Conservation (phyloP, 2,888 invertebrate species). For the Thelaira solivaga region DNA sequence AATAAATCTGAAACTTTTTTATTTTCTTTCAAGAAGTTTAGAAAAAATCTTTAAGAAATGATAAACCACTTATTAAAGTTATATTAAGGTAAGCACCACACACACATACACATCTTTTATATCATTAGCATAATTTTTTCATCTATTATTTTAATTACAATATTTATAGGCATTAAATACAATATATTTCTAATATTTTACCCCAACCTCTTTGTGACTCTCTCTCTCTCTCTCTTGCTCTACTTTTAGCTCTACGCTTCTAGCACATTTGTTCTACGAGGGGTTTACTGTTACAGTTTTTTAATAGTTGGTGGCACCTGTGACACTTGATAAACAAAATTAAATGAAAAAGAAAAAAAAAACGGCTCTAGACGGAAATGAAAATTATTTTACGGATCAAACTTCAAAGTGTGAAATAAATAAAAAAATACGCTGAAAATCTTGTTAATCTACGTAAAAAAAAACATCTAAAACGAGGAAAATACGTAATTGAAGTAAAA, state of each 20-base stretch:
- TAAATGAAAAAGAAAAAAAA: conserved; percentile 3
- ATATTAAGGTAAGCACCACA: background rate
- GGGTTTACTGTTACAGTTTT: conserved; percentile 23
- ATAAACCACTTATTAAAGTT: conserved; percentile 47
- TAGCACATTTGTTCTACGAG: too few species aligned
- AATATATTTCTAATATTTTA: conserved; percentile 31
- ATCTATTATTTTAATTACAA: conserved; percentile 27
- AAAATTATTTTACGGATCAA: conserved; percentile 62
- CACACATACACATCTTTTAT: background rate
- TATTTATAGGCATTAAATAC: conserved; percentile 16
- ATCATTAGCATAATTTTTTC: background rate
- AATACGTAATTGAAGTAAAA: conserved; percentile 49
- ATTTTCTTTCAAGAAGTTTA: background rate
- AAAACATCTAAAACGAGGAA: conserved; percentile 29
- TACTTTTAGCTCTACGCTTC: too few species aligned
- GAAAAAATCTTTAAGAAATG: background rate
- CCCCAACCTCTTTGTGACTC: too few species aligned
- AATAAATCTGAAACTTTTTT: conserved; percentile 6
- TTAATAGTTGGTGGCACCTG: conserved; percentile 58
- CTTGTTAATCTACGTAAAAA: conserved; percentile 51
- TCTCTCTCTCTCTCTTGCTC: background rate
- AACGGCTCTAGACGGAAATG: conserved; percentile 38
- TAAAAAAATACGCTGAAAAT: conserved; percentile 1
- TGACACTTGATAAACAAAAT: conserved; percentile 39
- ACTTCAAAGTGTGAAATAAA: conserved; percentile 61